Percentiles rank a stretch among this genome's conserved stretches.
phyloP scores from a whole-genome alignment of 2,797 vertebrate genomes.

The Melanotaenia pygmaea region DNA sequence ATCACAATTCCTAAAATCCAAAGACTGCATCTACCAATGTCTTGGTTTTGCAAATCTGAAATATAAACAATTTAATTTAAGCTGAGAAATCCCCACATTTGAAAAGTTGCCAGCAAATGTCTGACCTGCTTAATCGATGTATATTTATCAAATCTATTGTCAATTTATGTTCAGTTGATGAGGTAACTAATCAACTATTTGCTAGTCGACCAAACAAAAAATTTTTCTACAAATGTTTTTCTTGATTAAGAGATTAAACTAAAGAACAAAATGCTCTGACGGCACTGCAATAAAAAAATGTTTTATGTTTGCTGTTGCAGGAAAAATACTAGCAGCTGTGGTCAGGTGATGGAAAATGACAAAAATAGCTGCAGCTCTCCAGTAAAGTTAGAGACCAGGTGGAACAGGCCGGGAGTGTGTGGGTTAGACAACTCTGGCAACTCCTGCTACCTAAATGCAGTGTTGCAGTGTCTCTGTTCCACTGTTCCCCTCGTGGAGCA shows the following conservation, averaged over 20 bases:
- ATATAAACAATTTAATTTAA: not conserved
- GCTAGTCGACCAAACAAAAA: no score
- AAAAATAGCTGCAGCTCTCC: constrained; percentile 20
- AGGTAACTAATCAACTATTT: no score
- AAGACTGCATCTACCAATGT: not conserved
- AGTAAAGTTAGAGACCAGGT: constrained; percentile 9
- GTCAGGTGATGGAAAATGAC: constrained; percentile 31
- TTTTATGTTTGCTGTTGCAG: constrained; percentile 26
- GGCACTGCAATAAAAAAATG: no score
- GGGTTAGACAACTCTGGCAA: constrained; percentile 89
- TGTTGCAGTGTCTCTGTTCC: constrained; percentile 88
- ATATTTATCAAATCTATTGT: no score
- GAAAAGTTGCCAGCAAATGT: no score
- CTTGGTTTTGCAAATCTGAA: not conserved
- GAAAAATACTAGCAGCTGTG: not conserved
- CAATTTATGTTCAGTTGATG: no score
- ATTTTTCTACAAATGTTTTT: no score
- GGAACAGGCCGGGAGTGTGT: constrained; percentile 78
- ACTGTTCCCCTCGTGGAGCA: constrained; percentile 83
- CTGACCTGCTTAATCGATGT: no score
- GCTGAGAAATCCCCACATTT: not conserved
- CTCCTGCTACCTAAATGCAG: constrained; percentile 89
- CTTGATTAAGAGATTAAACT: no score
- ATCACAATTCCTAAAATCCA: not conserved
- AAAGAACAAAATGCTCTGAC: no score